A percentile compares a stretch with the other conserved stretches of the same genome.
Evolutionary conservation across 2,797 vertebrate species (phyloP).

Genomic region (Lepilemur ruficaudatus): DNA sequence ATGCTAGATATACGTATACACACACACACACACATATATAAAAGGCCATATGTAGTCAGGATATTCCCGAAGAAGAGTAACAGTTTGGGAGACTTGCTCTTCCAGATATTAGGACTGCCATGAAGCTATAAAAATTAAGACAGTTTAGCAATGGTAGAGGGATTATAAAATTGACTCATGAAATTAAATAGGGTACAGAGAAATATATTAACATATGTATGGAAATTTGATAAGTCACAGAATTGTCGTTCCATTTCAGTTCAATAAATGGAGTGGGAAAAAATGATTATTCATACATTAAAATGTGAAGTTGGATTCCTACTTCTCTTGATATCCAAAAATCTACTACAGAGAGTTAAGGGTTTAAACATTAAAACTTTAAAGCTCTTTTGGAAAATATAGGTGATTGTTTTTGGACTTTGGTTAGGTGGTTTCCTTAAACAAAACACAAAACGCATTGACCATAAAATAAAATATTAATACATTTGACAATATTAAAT

Average conservation of each 20-base stretch:
- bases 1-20: not conserved
- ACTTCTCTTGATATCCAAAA: not conserved
- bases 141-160: not conserved
- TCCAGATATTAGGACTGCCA: not conserved
- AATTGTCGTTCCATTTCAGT: not conserved
- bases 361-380: not conserved
- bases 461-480: not conserved
- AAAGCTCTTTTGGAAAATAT: not conserved
- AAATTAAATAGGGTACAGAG: not conserved
- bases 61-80: not conserved
- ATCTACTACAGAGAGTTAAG: not conserved
- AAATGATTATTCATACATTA: not conserved
- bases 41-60: not conserved
- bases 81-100: not conserved
- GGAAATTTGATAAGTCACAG: not conserved
- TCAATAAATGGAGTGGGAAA: not conserved
- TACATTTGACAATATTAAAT: not conserved
- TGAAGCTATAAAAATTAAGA: not conserved
- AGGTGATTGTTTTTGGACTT: not conserved
- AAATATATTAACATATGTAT: not conserved
- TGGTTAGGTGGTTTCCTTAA: not conserved
- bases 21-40: not conserved
- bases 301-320: not conserved
- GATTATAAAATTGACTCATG: not conserved
- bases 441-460: not conserved